Evolutionary conservation across 2,888 invertebrate species (phyloP), one percentile per base, ranked within the genome.

Genomic region (Andricus quercusramuli): DNA sequence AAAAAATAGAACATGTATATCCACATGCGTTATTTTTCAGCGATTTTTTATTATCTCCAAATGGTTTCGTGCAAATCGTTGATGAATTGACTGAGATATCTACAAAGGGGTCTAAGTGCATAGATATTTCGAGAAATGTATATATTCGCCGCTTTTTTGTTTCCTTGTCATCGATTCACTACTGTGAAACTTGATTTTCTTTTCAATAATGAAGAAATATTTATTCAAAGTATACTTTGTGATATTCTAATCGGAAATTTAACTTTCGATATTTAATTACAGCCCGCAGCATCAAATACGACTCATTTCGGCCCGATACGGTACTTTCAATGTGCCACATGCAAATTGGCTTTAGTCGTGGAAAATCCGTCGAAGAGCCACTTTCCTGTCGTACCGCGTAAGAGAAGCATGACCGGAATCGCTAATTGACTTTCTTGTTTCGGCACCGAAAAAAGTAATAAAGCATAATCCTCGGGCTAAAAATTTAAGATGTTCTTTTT

Each of bases 281-380:
- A 67, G 41, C 67, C 67, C 67, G 67, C 67, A 67, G 67, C 67
- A 67, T 41, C 41, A 22, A n/a, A 44, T 41, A 67, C 41, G 41
- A 22, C n/a, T 67, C 22, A 37, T 67, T 67, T 67, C n/a, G 41
- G 41, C 11, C 41, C 67, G 41, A 67, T 67, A 44, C 67, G 67
- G 37, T 67, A 67, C 67, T 41, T 67, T 41, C 66, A 66, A 67
- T 67, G 67, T 67, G n/a, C 67, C 37, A 37, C 22, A 67, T 67
- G 67, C 67, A 67, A 67, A 67, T 41, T 13, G 67, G n/a, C 67
- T 67, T 67, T 44, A 44, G 67, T 67, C 22, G 67, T 67, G 67
- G 67, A 67, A 67, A 67, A 67, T 44, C 41, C 41, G 22, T 41
- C 41, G 66, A 67, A 67, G 66, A 66, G 37, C 32, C 66, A 66